Evolutionary conservation across 2,797 vertebrate genomes (phyloP).

Genomic region (Mus minutoides): DNA sequence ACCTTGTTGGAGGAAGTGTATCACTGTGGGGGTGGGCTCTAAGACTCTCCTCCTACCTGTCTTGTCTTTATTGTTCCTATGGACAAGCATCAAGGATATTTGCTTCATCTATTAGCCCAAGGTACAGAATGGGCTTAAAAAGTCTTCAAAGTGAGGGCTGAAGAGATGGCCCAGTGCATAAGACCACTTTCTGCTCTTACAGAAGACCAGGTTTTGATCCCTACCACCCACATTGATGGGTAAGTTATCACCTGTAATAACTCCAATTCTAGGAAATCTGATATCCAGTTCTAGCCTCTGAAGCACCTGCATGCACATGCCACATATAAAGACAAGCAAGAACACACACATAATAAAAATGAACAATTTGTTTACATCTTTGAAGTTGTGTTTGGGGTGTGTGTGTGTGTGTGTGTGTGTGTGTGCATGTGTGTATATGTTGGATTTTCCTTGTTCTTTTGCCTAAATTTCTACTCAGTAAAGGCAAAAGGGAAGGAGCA

Average conservation of each 20-base stretch:
- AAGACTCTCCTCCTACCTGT: too few relatives aligned
- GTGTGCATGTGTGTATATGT: background rate
- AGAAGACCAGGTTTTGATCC: background rate
- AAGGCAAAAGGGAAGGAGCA: background rate
- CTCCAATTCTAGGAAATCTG: background rate
- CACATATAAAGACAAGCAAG: background rate
- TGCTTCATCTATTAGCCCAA: background rate
- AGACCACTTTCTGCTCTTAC: background rate
- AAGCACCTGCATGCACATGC: background rate
- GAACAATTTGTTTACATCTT: background rate
- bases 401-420: background rate
- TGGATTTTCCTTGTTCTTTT: constrained; percentile 41
- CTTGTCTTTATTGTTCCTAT: background rate
- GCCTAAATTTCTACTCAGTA: background rate
- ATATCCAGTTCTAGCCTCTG: background rate
- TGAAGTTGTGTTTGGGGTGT: background rate
- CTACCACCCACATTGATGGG: fast-evolving
- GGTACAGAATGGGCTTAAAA: background rate
- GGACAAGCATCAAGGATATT: background rate
- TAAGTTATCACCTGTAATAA: background rate
- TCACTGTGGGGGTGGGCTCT: too few relatives aligned
- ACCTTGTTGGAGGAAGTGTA: too few relatives aligned
- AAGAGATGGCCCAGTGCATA: background rate
- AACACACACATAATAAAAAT: background rate
- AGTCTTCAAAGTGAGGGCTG: background rate